Conservation (phyloP, 2,888 invertebrate genomes). For the Mycalesis mineus region DNA sequence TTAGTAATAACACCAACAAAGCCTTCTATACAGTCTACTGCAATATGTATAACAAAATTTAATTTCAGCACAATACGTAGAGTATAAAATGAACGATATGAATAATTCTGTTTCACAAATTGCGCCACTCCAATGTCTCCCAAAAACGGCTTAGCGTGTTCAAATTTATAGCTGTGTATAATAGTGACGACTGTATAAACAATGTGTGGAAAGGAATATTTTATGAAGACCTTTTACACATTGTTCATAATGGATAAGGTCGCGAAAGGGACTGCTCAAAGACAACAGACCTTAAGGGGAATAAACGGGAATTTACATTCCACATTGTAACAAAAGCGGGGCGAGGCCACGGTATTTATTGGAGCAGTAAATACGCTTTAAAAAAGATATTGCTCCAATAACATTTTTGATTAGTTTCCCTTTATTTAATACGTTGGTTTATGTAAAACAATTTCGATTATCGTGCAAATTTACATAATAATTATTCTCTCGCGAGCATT, state of each 20-base stretch:
- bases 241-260: slow-evolving; percentile 5
- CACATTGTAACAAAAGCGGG: background rate
- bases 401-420: too few species aligned
- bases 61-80: background rate
- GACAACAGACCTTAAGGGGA: background rate
- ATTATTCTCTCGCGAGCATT: too few species aligned
- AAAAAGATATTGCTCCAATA: background rate
- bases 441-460: too few species aligned
- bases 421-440: too few species aligned
- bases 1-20: too few species aligned
- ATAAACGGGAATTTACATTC: slow-evolving; percentile 1
- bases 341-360: background rate
- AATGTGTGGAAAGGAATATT: slow-evolving; percentile 6
- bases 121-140: background rate
- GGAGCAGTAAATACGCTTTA: background rate
- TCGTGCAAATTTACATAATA: background rate
- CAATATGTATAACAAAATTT: background rate
- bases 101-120: background rate
- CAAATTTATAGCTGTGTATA: background rate
- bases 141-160: background rate
- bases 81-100: background rate
- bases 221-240: slow-evolving; percentile 7
- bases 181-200: background rate
- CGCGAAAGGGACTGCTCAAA: background rate
- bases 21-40: background rate